Base-by-base conservation (phyloP, 30 jellyfish, hydroid and myxozoan genomes). In the Pelagia noctiluca region DNA sequence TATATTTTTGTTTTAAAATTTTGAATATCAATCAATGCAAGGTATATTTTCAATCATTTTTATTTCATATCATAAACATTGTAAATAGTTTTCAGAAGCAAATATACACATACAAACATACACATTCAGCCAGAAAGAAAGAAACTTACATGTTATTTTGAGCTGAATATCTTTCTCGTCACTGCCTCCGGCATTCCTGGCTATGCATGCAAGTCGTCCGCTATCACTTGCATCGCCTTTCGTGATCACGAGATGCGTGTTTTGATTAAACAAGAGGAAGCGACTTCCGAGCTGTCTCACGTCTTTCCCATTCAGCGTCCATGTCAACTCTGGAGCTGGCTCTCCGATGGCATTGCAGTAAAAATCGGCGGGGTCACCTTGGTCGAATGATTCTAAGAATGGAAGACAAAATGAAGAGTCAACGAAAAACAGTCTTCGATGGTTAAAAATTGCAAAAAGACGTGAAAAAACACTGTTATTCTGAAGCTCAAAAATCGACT, bases 321-420 rank as follows among this genome's bases (percentile, higher is more conserved):
- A 86, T 1, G 80, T 49, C 30, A 76, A 63, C 48, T 71, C 86
- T n/a, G 96, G 96, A 7, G 49, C 32, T 34, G 96, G 96, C 11
- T 50, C 75, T 1, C 89, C 96, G 63, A 50, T 23, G 2, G 96
- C 76, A 67, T 71, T 68, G 71, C 96, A 86, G 52, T 65, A 67
- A 23, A 42, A 86, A 38, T 86, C 96, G 7, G 66, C 96, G 1
- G 84, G 36, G 46, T 70, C 80, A 19, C 89, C 96, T 75, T 86
- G 89, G 65, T 76, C 88, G n/a, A 75, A 33, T 1, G 73, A 22
- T 31, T 75, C 96, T 86, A 68, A 16, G 23, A 61, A 74, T 2
- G 33, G 18, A 31, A 47, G 26, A 26, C 16, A 3, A 1, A 4
- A 26, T 8, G 11, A 57, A 57, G 8, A 26, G 8, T 12, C 34